Evolutionary conservation across 2,113 vertebrate species (phyloP).

Genomic region (Aptenodytes forsteri): DNA sequence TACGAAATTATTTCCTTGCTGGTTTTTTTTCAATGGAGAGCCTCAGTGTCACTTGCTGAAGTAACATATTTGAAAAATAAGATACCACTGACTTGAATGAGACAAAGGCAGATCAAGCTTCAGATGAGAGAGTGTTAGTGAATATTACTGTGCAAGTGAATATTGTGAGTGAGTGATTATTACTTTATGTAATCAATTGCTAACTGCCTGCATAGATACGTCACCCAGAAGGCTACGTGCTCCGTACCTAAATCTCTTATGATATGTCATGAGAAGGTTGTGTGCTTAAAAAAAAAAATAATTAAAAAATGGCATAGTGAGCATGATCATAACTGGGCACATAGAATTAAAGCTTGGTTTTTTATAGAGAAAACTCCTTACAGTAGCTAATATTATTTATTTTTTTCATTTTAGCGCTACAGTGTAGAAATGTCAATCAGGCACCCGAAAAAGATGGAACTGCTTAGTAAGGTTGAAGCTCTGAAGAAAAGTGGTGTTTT

Average conservation of each 20-base stretch:
- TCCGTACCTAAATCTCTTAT: not conserved
- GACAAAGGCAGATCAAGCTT: not conserved
- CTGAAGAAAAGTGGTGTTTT: slow-evolving; percentile 85
- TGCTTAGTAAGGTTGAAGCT: slow-evolving; percentile 88
- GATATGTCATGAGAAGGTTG: not conserved
- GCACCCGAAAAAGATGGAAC: slow-evolving; percentile 84
- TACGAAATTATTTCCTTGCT: not conserved
- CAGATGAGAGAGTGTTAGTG: not conserved
- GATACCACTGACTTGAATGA: not conserved
- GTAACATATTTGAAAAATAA: not conserved
- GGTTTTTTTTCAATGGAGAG: not conserved
- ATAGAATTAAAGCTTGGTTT: not conserved
- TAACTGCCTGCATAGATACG: not conserved
- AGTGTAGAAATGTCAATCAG: slow-evolving; percentile 91
- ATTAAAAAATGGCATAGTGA: not conserved
- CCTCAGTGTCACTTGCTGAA: not conserved
- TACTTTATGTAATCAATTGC: not conserved
- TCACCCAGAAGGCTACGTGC: not conserved
- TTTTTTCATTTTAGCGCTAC: slow-evolving; percentile 83
- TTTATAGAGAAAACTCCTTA: not conserved
- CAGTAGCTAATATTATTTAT: slow-evolving; percentile 7
- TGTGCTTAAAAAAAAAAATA: not conserved
- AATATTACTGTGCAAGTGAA: not conserved
- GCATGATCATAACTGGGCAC: not conserved
- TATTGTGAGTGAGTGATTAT: not conserved